A percentile compares a stretch with the other conserved stretches of the same genome.
Evolutionary conservation across 1,140 invertebrate species (phyloP).

Genomic region (Megalopta genalis): DNA sequence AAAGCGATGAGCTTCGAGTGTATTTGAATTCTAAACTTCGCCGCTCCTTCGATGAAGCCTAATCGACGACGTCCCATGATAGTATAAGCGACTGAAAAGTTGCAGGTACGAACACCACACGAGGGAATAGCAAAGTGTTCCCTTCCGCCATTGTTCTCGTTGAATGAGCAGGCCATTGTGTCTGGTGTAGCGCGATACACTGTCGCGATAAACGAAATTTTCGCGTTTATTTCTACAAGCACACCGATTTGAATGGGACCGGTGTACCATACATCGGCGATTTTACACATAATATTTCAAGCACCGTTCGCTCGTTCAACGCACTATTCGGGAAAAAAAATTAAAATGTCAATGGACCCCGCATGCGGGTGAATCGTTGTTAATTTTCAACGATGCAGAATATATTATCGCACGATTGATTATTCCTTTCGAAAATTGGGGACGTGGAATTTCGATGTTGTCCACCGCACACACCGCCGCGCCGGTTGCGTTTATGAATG

Average conservation of each 20-base stretch:
- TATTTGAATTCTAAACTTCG: background rate
- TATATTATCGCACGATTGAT: conserved; percentile 27
- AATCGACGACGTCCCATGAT: background rate
- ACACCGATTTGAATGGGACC: background rate
- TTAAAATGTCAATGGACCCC: background rate
- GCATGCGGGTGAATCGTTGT: background rate
- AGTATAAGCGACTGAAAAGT: background rate
- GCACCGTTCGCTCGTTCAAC: no score
- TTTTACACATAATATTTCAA: conserved; percentile 41
- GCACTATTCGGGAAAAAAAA: background rate
- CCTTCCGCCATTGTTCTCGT: conserved; percentile 3
- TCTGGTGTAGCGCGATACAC: background rate
- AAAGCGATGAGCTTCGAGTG: no score
- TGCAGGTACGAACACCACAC: background rate
- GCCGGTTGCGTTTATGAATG: background rate
- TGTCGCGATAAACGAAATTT: background rate
- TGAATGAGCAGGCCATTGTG: background rate
- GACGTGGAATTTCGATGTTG: background rate
- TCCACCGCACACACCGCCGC: background rate
- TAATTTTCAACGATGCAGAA: background rate
- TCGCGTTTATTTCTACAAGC: conserved; percentile 10
- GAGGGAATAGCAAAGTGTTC: conserved; percentile 6
- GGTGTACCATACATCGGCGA: background rate
- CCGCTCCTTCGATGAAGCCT: background rate
- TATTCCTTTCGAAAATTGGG: conserved; percentile 1